Percentiles rank a stretch among this genome's conserved stretches.
Evolutionary conservation across 2,888 invertebrate genomes (phyloP).

Genomic region (Eubasilissa splendida): DNA sequence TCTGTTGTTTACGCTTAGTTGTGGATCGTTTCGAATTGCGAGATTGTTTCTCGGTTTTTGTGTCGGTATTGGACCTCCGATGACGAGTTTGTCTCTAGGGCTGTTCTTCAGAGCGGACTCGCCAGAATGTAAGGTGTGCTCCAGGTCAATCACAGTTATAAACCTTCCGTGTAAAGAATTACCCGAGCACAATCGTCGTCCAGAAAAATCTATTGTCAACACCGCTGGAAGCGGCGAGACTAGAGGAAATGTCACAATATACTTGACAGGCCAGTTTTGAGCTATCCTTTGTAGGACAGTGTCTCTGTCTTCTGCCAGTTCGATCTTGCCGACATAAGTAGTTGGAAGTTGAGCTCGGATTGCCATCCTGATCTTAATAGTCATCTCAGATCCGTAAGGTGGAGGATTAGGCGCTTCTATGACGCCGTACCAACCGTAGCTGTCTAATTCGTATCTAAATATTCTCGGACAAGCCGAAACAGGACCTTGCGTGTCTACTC

Average conservation of each 20-base stretch:
- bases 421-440: constrained; percentile 49
- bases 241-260: constrained; percentile 62
- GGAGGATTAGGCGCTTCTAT: constrained; percentile 54
- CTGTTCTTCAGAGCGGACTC: constrained; percentile 49
- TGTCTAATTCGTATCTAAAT: constrained; percentile 53
- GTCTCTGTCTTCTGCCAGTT: constrained; percentile 61
- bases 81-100: constrained; percentile 47
- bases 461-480: constrained; percentile 53
- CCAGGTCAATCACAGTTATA: constrained; percentile 63
- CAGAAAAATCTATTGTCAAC: constrained; percentile 61
- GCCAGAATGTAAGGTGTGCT: constrained; percentile 64
- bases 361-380: constrained; percentile 51
- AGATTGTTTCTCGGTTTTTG: not conserved
- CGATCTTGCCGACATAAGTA: constrained; percentile 62
- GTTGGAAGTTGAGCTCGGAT: constrained; percentile 45
- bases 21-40: not conserved
- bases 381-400: constrained; percentile 53
- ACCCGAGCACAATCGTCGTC: constrained; percentile 61
- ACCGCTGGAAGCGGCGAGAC: constrained; percentile 61
- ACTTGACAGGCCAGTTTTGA: constrained; percentile 61
- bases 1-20: not conserved
- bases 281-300: constrained; percentile 60
- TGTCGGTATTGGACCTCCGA: constrained; percentile 21
- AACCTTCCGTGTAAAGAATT: constrained; percentile 60
- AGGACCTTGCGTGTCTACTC: constrained; percentile 28